Conservation (phyloP, 2,888 invertebrate species). For the Drosophila testacea region DNA sequence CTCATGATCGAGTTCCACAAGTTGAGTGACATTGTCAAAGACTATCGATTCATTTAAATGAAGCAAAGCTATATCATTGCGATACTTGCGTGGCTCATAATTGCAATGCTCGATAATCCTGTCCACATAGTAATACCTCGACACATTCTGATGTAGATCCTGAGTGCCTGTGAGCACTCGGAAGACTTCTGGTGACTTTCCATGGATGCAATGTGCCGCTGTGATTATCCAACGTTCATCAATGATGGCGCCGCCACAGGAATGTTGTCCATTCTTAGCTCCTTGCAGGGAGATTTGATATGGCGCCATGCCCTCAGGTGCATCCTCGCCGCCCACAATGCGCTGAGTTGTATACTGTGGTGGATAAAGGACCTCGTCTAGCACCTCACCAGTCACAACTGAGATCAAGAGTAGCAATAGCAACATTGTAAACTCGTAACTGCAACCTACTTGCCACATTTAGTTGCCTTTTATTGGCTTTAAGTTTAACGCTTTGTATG, state of each 20-base stretch:
- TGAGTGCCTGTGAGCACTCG: slow-evolving; percentile 82
- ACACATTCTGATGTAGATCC: slow-evolving; percentile 67
- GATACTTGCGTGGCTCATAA: slow-evolving; percentile 75
- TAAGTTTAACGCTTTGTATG: slow-evolving; percentile 1
- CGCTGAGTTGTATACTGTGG: slow-evolving; percentile 71
- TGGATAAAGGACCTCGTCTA: slow-evolving; percentile 65
- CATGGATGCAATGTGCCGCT: slow-evolving; percentile 83
- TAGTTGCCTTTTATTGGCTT: slow-evolving; percentile 40
- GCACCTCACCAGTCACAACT: neutral
- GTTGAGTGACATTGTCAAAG: slow-evolving; percentile 86
- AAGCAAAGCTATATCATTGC: slow-evolving; percentile 90
- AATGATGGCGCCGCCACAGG: slow-evolving; percentile 84
- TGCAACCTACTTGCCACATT: slow-evolving; percentile 13
- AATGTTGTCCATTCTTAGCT: slow-evolving; percentile 67
- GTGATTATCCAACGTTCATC: slow-evolving; percentile 81
- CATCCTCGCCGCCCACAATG: slow-evolving; percentile 82
- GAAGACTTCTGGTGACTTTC: slow-evolving; percentile 56
- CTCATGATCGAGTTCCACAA: slow-evolving; percentile 85
- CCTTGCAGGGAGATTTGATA: slow-evolving; percentile 84
- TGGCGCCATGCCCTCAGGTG: slow-evolving; percentile 78
- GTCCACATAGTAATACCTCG: slow-evolving; percentile 73
- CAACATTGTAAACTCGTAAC: slow-evolving; percentile 34
- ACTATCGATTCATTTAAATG: slow-evolving; percentile 87
- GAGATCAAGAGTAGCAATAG: slow-evolving; percentile 20
- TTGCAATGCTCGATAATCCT: slow-evolving; percentile 77